phyloP scores from a whole-genome alignment of 2,113 vertebrate genomes.

The Festucalex cinctus region DNA sequence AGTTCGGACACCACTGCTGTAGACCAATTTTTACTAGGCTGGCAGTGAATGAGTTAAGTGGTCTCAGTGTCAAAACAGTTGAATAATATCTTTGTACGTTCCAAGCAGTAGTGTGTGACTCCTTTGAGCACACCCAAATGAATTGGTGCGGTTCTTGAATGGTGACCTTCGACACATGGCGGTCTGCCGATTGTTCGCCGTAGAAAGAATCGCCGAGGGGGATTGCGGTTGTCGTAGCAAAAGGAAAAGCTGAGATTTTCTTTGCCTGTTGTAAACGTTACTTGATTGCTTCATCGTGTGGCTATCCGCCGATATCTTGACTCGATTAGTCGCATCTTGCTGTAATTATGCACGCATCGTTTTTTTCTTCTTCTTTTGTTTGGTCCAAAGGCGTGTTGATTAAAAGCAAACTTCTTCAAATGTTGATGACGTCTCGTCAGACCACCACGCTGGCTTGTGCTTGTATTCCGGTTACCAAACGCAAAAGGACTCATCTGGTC shows the following conservation, averaged over 20 bases:
- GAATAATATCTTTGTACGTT: no score
- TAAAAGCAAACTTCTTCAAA: constrained; percentile 15
- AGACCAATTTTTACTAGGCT: no score
- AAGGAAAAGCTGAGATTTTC: neutral
- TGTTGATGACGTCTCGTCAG: constrained; percentile 11
- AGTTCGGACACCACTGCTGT: no score
- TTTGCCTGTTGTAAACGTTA: neutral
- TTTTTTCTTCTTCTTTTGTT: neutral
- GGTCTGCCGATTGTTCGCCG: neutral
- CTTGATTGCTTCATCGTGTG: neutral
- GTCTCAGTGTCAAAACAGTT: no score
- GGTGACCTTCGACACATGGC: neutral
- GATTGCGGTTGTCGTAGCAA: neutral
- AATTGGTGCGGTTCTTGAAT: neutral
- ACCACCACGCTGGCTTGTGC: constrained; percentile 20
- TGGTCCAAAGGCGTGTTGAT: neutral
- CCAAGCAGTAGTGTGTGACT: no score
- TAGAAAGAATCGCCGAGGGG: neutral
- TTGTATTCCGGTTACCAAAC: constrained; percentile 45
- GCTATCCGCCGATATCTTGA: neutral
- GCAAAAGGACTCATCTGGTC: constrained; percentile 31
- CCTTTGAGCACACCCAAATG: no score
- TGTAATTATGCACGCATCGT: neutral
- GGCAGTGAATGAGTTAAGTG: no score
- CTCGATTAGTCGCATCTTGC: neutral